phyloP scores from a whole-genome alignment of 2,888 invertebrate species.

The Lacanobia wlatinum region DNA sequence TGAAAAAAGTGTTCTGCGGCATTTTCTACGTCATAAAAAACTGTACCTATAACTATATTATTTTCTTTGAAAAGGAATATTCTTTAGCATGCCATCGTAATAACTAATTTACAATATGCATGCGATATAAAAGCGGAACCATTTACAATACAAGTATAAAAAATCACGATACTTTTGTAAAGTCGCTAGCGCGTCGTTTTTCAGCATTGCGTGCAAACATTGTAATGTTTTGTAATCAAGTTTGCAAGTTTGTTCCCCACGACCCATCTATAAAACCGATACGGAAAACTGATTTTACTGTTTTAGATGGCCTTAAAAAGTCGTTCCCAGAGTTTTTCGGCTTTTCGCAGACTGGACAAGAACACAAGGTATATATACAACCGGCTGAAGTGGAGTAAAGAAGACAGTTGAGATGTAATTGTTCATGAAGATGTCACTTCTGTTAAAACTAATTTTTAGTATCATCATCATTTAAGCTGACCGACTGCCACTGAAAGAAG shows the following conservation, averaged over 20 bases:
- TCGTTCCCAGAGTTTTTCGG: too few species aligned
- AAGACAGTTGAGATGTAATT: too few species aligned
- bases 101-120: constrained; percentile 34
- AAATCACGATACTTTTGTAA: constrained; percentile 26
- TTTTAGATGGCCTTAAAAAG: too few species aligned
- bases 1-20: background rate
- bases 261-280: background rate
- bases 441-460: too few species aligned
- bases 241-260: background rate
- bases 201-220: constrained; percentile 45
- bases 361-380: too few species aligned
- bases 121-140: constrained; percentile 32
- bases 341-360: too few species aligned
- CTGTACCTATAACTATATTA: background rate
- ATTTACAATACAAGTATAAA: constrained; percentile 18
- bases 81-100: constrained; percentile 11
- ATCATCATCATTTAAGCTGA: too few species aligned
- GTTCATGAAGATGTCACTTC: too few species aligned
- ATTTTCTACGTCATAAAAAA: background rate
- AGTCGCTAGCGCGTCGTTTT: constrained; percentile 13
- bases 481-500: too few species aligned
- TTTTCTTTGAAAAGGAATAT: background rate
- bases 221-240: constrained; percentile 18
- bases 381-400: too few species aligned
- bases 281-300: background rate